These are phyloP conservation scores for Elegia similella DNA, from an alignment of 2,888 invertebrate genomes.

Conservation along the genomic window DNA sequence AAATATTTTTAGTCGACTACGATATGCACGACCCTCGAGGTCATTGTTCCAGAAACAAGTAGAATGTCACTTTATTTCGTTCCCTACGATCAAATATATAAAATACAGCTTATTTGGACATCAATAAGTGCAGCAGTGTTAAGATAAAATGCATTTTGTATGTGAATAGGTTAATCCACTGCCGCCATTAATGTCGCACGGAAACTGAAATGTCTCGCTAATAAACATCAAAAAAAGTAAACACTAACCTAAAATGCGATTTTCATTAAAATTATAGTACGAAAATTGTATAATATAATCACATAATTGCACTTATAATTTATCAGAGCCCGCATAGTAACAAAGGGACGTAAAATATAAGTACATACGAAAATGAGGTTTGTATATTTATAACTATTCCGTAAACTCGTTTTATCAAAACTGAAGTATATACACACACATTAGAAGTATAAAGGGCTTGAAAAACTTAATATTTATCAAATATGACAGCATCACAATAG, in stretches of 20 bases:
- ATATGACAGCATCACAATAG: conserved; percentile 82
- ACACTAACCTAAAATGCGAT: conserved; percentile 60
- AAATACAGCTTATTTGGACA: conserved; percentile 51
- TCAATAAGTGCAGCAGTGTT: conserved; percentile 34
- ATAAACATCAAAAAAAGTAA: conserved; percentile 79
- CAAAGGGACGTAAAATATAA: conserved; percentile 63
- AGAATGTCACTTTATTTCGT: conserved; percentile 59
- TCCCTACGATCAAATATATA: conserved; percentile 64
- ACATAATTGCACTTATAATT: conserved; percentile 29
- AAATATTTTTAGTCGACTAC: conserved; percentile 74
- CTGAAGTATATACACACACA: conserved; percentile 24
- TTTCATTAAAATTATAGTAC: conserved; percentile 30
- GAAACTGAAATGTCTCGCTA: conserved; percentile 73
- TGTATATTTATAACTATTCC: conserved; percentile 55
- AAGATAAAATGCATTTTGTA: conserved; percentile 54
- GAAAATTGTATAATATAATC: conserved; percentile 26
- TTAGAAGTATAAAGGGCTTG: conserved; percentile 24
- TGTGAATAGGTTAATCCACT: conserved; percentile 77
- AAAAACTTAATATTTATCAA: conserved; percentile 54
- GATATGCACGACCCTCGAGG: conserved; percentile 68
- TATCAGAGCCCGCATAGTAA: conserved; percentile 56
- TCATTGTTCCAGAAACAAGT: conserved; percentile 72
- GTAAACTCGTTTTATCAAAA: conserved; percentile 43
- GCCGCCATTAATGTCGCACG: conserved; percentile 81
- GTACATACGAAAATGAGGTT: conserved; percentile 73